These are phyloP conservation scores for Xestobium rufovillosum DNA, from an alignment of 2,888 invertebrate species.

Conservation along the genomic window DNA sequence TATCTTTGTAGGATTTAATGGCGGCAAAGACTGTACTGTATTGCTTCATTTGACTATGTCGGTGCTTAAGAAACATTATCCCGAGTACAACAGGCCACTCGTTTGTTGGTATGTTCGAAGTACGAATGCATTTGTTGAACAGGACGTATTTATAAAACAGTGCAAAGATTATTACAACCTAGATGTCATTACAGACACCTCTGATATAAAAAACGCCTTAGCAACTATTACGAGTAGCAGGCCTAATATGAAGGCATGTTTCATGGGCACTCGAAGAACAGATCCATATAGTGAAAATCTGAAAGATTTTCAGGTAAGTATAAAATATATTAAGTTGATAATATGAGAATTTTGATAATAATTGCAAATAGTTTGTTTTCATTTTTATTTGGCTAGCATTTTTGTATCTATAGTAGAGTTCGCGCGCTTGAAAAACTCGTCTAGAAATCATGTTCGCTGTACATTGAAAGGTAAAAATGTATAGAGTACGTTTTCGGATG, in stretches of 20 bases:
- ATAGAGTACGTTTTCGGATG: too few species aligned
- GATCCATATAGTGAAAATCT: constrained; percentile 75
- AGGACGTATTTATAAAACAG: constrained; percentile 73
- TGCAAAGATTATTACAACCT: constrained; percentile 66
- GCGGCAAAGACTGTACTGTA: constrained; percentile 97
- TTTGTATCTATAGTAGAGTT: constrained; percentile 10
- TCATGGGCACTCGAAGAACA: constrained; percentile 86
- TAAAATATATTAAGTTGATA: not conserved
- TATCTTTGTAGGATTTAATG: constrained; percentile 90
- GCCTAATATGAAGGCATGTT: constrained; percentile 64
- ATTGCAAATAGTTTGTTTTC: constrained; percentile 7
- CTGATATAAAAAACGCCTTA: constrained; percentile 67
- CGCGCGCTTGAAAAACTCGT: too few species aligned
- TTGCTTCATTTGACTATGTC: constrained; percentile 65
- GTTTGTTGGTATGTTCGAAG: constrained; percentile 75
- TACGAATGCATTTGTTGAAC: constrained; percentile 75
- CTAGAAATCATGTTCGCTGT: too few species aligned
- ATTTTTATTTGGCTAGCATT: constrained; percentile 1
- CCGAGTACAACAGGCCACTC: constrained; percentile 37
- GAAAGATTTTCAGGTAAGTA: constrained; percentile 58
- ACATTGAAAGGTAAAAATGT: too few species aligned
- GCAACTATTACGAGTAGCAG: constrained; percentile 51
- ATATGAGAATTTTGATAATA: constrained; percentile 7
- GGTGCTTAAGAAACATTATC: constrained; percentile 40
- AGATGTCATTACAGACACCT: constrained; percentile 58